phyloP scores from a whole-genome alignment of 2,113 vertebrate genomes.

The Megaceryle maxima region DNA sequence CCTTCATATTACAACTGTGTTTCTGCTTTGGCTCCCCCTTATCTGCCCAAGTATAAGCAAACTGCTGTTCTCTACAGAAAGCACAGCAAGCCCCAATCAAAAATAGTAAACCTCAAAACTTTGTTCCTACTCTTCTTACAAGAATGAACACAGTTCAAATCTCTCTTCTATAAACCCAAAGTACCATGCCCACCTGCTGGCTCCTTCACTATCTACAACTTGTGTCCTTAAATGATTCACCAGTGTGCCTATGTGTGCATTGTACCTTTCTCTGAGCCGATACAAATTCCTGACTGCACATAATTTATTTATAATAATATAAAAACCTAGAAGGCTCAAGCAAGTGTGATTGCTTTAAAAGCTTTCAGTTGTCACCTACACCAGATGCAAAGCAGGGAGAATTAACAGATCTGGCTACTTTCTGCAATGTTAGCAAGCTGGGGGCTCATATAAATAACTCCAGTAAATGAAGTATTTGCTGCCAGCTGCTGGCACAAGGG shows the following conservation, averaged over 20 bases:
- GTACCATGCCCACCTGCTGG: not conserved
- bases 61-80: not conserved
- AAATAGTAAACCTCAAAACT: not conserved
- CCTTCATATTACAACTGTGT: not conserved
- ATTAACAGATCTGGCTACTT: not conserved
- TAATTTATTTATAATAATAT: too few species aligned
- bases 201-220: not conserved
- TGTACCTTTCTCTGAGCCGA: not conserved
- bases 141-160: not conserved
- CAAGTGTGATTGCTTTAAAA: not conserved
- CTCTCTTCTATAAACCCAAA: fast-evolving
- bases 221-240: not conserved
- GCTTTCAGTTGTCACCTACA: not conserved
- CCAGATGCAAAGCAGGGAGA: fast-evolving
- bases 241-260: fast-evolving
- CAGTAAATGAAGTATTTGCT: not conserved
- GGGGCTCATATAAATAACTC: not conserved
- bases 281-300: fast-evolving
- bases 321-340: not conserved
- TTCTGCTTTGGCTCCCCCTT: not conserved
- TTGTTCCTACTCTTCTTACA: not conserved
- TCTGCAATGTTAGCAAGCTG: not conserved
- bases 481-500: conserved; percentile 12
- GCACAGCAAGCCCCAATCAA: not conserved
- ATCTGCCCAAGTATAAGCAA: not conserved